Percentiles rank a stretch among this genome's conserved stretches.
Conservation (phyloP, 2,113 vertebrate genomes). For the pig (Sus scrofa) region DNA sequence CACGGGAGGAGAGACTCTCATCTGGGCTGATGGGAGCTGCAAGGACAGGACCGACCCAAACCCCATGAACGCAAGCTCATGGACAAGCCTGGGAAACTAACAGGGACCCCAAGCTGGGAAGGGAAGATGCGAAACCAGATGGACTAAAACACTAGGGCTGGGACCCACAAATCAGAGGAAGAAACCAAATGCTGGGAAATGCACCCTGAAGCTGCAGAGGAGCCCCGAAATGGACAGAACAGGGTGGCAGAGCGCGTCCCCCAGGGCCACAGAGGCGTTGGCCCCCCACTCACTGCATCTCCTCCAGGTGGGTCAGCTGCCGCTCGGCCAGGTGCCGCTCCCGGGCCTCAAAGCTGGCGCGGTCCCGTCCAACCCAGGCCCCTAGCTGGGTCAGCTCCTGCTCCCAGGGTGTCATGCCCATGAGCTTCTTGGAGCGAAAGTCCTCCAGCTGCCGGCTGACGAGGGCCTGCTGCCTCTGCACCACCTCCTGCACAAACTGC, state of each 20-base stretch:
- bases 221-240: accelerated
- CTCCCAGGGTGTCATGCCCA: constrained; percentile 95
- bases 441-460: constrained; percentile 92
- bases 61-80: background rate
- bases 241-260: background rate
- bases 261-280: accelerated
- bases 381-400: constrained; percentile 91
- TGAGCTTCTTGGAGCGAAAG: constrained; percentile 94
- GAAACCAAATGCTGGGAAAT: background rate
- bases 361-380: constrained; percentile 90
- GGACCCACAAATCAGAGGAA: background rate
- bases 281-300: constrained; percentile 91
- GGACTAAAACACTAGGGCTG: background rate
- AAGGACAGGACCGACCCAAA: background rate
- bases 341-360: constrained; percentile 90
- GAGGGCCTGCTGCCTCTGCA: constrained; percentile 82
- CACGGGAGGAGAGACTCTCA: background rate
- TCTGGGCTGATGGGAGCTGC: accelerated
- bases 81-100: background rate
- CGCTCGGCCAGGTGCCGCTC: constrained; percentile 92
- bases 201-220: background rate
- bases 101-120: background rate
- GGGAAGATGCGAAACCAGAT: background rate
- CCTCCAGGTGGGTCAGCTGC: constrained; percentile 90
- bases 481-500: constrained; percentile 86